These are phyloP conservation scores for Microctonus hyperodae DNA, from an alignment of 2,888 invertebrate genomes.

Conservation along the genomic window DNA sequence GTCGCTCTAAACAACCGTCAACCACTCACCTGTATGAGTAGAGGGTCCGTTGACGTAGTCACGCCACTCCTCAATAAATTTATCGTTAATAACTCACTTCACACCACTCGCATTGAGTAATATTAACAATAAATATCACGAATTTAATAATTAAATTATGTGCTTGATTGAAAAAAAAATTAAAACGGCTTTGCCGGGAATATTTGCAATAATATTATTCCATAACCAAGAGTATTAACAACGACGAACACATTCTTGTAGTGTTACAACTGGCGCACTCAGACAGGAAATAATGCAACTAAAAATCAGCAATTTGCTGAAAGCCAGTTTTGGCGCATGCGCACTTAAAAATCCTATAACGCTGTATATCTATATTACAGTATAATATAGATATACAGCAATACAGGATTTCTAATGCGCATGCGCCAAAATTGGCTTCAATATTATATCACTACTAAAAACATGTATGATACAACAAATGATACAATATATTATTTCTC, in stretches of 20 bases:
- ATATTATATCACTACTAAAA: too few species aligned
- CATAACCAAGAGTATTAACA: conserved; percentile 1
- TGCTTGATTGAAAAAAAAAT: not conserved
- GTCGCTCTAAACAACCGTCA: conserved; percentile 36
- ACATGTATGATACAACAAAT: too few species aligned
- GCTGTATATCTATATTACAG: too few species aligned
- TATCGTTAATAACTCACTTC: not conserved
- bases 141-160: not conserved
- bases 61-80: conserved; percentile 26
- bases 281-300: conserved; percentile 11
- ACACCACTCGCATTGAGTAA: too few species aligned
- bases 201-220: not conserved
- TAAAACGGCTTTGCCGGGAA: conserved; percentile 1
- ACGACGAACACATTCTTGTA: not conserved
- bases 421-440: too few species aligned
- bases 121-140: not conserved
- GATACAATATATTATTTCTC: too few species aligned
- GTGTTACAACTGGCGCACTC: conserved; percentile 11
- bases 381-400: too few species aligned
- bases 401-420: too few species aligned
- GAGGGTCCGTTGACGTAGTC: conserved; percentile 32
- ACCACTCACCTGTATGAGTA: conserved; percentile 35
- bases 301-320: too few species aligned
- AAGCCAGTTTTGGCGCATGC: too few species aligned
- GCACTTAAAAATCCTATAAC: too few species aligned